Base-by-base conservation (phyloP, 35 echinoderm and acorn worm species). In the Apostichopus californicus region DNA sequence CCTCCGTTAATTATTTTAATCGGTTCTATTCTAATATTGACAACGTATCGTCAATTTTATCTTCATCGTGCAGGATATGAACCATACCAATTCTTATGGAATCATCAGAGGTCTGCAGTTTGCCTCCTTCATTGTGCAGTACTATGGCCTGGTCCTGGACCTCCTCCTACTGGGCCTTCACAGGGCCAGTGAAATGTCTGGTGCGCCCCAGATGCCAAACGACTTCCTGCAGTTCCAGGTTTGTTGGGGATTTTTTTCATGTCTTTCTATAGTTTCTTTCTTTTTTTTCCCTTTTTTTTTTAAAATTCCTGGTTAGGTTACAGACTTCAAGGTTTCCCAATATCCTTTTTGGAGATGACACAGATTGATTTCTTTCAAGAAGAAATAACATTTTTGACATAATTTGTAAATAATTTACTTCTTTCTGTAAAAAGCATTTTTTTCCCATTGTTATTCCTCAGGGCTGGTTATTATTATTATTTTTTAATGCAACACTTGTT, bases 81-180 rank as follows among this genome's bases (percentile, higher is more conserved):
- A 98, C 75, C 96, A 98, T 91, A 98, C 97, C 91, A 98, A 98
- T 83, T 98, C 96, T 28, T 96, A 96, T 57, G 95, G 94, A 78
- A 96, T 96, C 86, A 96, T 96, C 93, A 91, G 95, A 88, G 97
- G 97, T 14, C 97, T 98, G 7, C 97, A 98, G 95, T 98, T 98
- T 94, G 97, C 97, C 1, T 98, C 97, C 57, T 98, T 98, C 91
- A 98, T 98, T 84, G 97, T 95, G 4, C 97, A 98, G 97, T 98
- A 91, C 93, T 98, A 98, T 73, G 97, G 97, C 26, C 88, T 98
- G 68, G 97, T 98, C 17, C 73, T 98, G 80, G 97, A 98, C 66
- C 90, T 98, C 15, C 86, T 98, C 15, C 86, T 82, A 0, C 79
- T 98, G 46, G 97, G 97, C 90, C 93, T 99, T 14, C 97, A 99